phyloP scores from a whole-genome alignment of 2,113 vertebrate genomes.

The Catharus bicknelli region DNA sequence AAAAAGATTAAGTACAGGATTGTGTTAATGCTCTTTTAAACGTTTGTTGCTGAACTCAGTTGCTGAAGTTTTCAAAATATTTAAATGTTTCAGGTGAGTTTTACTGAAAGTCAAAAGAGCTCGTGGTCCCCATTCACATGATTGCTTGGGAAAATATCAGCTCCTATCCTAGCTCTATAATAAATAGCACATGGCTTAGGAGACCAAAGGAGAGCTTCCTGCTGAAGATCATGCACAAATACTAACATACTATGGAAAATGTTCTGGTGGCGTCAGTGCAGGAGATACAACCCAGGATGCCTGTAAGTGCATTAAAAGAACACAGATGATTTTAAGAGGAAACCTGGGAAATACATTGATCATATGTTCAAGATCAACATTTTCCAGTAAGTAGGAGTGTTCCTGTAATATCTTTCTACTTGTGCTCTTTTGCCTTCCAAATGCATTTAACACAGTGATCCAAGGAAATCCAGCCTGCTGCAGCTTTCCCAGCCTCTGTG shows the following conservation, averaged over 20 bases:
- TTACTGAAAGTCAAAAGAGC: not conserved
- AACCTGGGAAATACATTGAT: conserved; percentile 24
- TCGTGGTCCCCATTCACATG: not conserved
- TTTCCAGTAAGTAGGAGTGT: not conserved
- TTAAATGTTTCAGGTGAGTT: not conserved
- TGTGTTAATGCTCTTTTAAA: not conserved
- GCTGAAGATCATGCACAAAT: conserved; percentile 35
- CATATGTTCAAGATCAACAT: not conserved
- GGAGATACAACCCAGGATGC: conserved; percentile 41
- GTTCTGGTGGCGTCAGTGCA: conserved; percentile 36
- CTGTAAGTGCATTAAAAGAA: conserved; percentile 15
- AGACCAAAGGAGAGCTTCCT: conserved; percentile 32
- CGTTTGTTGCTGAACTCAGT: not conserved
- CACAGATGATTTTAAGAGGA: conserved; percentile 35
- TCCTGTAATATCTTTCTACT: not conserved
- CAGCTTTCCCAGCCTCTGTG: conserved; percentile 5
- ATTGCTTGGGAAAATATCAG: conserved; percentile 27
- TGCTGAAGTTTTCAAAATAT: not conserved
- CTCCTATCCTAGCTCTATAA: not conserved
- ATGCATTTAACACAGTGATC: conserved; percentile 6
- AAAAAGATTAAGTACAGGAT: not conserved
- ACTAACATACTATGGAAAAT: conserved; percentile 1
- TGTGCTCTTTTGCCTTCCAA: conserved; percentile 12
- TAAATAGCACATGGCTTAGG: conserved; percentile 50
- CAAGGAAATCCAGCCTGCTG: not conserved